Conservation (phyloP, 2,888 invertebrate species). For the Griposia aprilina region DNA sequence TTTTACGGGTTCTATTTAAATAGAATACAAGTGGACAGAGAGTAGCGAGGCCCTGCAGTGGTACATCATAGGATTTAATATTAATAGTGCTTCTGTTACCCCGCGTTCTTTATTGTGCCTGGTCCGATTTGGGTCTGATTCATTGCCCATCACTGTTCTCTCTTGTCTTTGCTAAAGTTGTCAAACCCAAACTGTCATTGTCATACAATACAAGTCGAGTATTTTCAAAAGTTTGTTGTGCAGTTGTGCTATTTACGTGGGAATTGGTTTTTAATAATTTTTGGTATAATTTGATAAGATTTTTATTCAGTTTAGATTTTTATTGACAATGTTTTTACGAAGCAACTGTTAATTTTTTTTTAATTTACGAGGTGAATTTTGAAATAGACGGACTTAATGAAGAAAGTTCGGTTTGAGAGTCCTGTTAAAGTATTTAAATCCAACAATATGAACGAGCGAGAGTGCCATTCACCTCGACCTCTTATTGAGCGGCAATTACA, state of each 20-base stretch:
- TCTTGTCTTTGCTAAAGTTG: background rate
- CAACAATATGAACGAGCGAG: constrained; percentile 78
- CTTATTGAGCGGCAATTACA: constrained; percentile 76
- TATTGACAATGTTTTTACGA: constrained; percentile 15
- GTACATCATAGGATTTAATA: too few relatives aligned
- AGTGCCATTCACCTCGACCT: constrained; percentile 87
- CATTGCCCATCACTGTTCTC: background rate
- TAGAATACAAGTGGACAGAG: too few relatives aligned
- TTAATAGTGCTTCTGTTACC: too few relatives aligned
- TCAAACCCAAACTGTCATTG: constrained; percentile 20
- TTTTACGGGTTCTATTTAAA: too few relatives aligned
- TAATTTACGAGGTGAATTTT: background rate
- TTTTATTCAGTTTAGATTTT: background rate
- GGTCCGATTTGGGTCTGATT: background rate
- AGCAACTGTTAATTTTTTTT: constrained; percentile 3
- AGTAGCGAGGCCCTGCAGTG: too few relatives aligned
- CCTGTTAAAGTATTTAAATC: constrained; percentile 68
- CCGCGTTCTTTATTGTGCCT: too few relatives aligned
- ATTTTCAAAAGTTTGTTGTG: constrained; percentile 63
- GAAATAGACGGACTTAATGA: constrained; percentile 73
- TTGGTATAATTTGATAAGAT: constrained; percentile 22
- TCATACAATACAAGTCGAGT: constrained; percentile 24
- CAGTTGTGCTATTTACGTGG: constrained; percentile 39
- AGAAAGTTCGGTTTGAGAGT: constrained; percentile 86
- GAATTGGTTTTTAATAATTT: constrained; percentile 26